Percentiles rank a stretch among this genome's conserved stretches.
Evolutionary conservation across 2,113 vertebrate species (phyloP).

Genomic region (Thermophis baileyi): DNA sequence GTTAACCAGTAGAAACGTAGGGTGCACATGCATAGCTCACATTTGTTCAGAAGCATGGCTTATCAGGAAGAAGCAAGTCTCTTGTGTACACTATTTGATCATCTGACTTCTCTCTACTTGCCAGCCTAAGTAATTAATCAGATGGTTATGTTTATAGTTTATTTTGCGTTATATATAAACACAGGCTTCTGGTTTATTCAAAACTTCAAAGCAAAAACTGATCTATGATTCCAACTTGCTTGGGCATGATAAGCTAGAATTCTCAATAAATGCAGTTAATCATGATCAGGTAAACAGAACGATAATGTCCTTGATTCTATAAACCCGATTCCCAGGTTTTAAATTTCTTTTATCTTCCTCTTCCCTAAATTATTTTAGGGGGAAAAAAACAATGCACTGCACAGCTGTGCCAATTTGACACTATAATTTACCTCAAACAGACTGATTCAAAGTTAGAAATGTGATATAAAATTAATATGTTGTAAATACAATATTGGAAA

Average conservation of each 20-base stretch:
- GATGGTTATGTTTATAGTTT: not conserved
- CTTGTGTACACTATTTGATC: not conserved
- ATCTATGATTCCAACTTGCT: not conserved
- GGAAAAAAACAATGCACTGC: not conserved
- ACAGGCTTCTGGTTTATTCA: not conserved
- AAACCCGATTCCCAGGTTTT: not conserved
- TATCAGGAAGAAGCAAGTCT: not conserved
- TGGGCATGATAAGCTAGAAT: not conserved
- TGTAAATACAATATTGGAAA: not conserved
- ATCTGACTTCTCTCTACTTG: not conserved
- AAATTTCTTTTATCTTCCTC: not conserved
- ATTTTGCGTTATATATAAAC: not conserved
- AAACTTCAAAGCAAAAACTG: not conserved
- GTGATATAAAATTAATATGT: not conserved
- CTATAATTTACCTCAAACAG: not conserved
- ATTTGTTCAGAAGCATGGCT: not conserved
- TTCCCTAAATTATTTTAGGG: not conserved
- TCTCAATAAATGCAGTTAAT: not conserved
- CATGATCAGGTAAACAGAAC: not conserved
- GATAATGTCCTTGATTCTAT: not conserved
- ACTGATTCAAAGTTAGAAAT: not conserved
- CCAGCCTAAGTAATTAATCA: not conserved
- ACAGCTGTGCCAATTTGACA: not conserved
- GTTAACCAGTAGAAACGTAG: not conserved
- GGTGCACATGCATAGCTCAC: not conserved